Evolutionary conservation across 2,113 vertebrate genomes (phyloP), one percentile per base, ranked within the genome.

Genomic region (Phalacrocorax pelagicus): DNA sequence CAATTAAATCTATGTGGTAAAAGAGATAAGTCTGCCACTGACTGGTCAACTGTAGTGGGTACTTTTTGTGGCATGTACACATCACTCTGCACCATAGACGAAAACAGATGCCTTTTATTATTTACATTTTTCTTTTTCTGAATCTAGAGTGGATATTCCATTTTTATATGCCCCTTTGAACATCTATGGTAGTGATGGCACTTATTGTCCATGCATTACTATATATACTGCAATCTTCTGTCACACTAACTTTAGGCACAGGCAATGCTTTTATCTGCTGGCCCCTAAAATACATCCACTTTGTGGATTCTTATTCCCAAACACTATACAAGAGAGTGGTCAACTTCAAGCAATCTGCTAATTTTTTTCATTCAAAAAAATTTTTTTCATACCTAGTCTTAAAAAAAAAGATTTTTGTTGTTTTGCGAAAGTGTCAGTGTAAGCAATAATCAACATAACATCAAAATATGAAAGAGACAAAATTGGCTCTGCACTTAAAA

Each of bases 401-500:
- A n/a, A 61, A 92, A 94, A 92, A 94, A 75, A 26, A 62, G 2
- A 20, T 12, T 69, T 83, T 29, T 74, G 15, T 71, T 94, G 15
- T 73, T 95, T 95, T 83, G 10, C 42, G 52, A 86, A 92, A 87
- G 6, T 2, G 83, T 69, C 44, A 15, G 5, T 75, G 44, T 74
- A 94, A 95, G 75, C 24, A 77, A 21, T 57, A 95, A 62, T 85
- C 38, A 91, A 78, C n/a, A 46, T 23, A n/a, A 1, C 46, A 86
- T 54, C 27, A 66, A 73, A 94, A 71, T 92, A 73, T 59, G 62
- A 96, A 97, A 96, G 27, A 84, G 27, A 84, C 54, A 57, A 95
- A 91, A 87, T 5, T 79, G 14, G 4, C 40, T 96, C 40, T 90
- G 36, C 15, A 86, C 91, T 95, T 97, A 77, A 94, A 97, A 92